Evolutionary conservation across 1,140 invertebrate species (phyloP), one percentile per base, ranked within the genome.

Genomic region (Drosophila ogumai): DNA sequence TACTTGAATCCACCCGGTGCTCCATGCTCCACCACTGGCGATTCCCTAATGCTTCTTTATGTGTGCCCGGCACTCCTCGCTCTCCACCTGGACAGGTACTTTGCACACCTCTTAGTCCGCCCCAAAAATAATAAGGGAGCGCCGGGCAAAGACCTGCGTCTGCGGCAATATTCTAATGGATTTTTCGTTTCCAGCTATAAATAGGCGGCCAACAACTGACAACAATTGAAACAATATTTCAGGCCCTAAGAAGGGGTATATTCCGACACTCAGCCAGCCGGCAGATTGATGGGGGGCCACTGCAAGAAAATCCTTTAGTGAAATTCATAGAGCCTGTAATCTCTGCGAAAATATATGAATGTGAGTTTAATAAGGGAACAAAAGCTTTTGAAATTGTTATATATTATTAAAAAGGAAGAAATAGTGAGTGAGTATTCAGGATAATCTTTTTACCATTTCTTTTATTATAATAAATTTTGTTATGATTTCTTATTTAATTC

Each of bases 161-260:
- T 75, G 74, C 34, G 36, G 78, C 71, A 81, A 81, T 81, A 81
- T 81, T 76, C 65, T 81, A 81, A 81, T 81, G 79, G 79, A 79
- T 79, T 79, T 79, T 73, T 74, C 40, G 50, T 32, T 69, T 59
- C 15, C 44, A 57, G 43, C 31, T 69, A 68, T 69, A 57, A 63
- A 69, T 69, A 63, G 71, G 31, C 44, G 10, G 13, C 47, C 25
- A 32, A 49, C 36, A 41, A 65, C 59, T 76, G 73, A 41, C 72
- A 77, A 49, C 31, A 60, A 76, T 49, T 55, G 60, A 60, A 77
- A 60, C 46, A 58, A 58, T 67, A 77, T 55, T 60, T 75, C 41
- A 44, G 60, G 2, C 38, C 12, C 25, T 19, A 31, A 57, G 46
- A 65, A 63, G 36, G 41, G 58, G 55, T 47, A 61, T 49, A 49